A percentile compares a stretch with the other conserved stretches of the same genome.
Evolutionary conservation across 2,888 invertebrate species (phyloP).

Genomic region (Chaetogeoica ovagalla): DNA sequence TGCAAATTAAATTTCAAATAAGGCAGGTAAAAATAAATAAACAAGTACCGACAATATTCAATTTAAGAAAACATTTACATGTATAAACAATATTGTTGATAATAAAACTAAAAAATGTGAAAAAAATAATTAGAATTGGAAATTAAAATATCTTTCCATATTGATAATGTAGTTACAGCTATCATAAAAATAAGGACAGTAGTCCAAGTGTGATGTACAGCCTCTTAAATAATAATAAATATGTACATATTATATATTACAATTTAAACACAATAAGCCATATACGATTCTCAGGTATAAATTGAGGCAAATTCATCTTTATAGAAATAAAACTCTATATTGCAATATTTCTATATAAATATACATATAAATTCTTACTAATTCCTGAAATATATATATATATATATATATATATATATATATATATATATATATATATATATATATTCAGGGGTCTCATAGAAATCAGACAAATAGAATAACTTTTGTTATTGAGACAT

Average conservation of each 20-base stretch:
- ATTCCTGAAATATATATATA: not conserved
- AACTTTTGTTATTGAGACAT: too few relatives aligned
- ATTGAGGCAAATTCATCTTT: not conserved
- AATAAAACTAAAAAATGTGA: not conserved
- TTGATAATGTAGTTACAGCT: slow-evolving; percentile 32
- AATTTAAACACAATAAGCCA: slow-evolving; percentile 20
- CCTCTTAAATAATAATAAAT: slow-evolving; percentile 39
- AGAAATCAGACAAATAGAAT: too few relatives aligned
- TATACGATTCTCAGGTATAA: slow-evolving; percentile 10
- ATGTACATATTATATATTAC: slow-evolving; percentile 22
- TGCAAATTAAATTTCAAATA: too few relatives aligned
- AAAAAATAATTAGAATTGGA: not conserved
- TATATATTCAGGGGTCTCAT: too few relatives aligned
- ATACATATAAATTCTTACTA: slow-evolving; percentile 6
- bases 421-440: not conserved
- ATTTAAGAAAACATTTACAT: not conserved
- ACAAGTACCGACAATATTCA: not conserved
- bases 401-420: not conserved
- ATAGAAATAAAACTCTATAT: not conserved
- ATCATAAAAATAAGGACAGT: slow-evolving; percentile 14
- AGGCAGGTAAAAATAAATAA: too few relatives aligned
- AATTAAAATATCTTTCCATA: not conserved
- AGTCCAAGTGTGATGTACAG: slow-evolving; percentile 24
- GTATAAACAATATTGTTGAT: too few relatives aligned
- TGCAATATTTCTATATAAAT: not conserved